Base-by-base conservation (phyloP, 1,140 invertebrate genomes). In the Onthophagus taurus region DNA sequence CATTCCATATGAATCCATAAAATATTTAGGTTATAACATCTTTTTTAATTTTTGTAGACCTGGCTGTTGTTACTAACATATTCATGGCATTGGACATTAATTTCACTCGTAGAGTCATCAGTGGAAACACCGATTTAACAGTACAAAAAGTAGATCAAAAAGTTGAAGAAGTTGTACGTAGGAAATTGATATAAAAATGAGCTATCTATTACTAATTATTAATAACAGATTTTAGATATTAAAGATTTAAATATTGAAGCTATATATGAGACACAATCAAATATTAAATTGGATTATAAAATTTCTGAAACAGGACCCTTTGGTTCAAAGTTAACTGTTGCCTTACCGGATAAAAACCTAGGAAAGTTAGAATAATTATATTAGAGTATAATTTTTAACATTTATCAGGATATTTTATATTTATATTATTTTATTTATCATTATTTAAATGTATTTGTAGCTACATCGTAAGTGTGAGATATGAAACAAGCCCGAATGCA, bases 161-260 rank as follows among this genome's bases (percentile, higher is more conserved):
- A 21, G 67, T 70, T n/a, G 65, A 73, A 23, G 63, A 74, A 63
- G 55, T 85, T 63, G 79, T 84, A 67, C 70, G 72, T 68, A 44
- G n/a, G n/a, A n/a, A n/a, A n/a, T n/a, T n/a, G n/a, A n/a, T n/a
- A n/a, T n/a, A n/a, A n/a, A n/a, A n/a, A n/a, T n/a, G n/a, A n/a
- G n/a, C n/a, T n/a, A n/a, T n/a, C n/a, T 44, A 53, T 46, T 43
- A 45, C 19, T 30, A 23, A 48, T 47, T 29, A 12, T 43, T 13
- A n/a, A n/a, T 52, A 3, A 29, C 54, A 90, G 88, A 67, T 89
- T 57, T 67, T 94, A 48, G 90, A 95, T 69, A 75, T 77, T 6
- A 74, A 76, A 51, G 76, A 84, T 51, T 63, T 93, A 11, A 75
- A 66, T 9, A 80, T 94, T 47, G 62, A 72, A 45, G 66, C 68